Evolutionary conservation across 2,888 invertebrate genomes (phyloP).

Genomic region (Rhingia rostrata): DNA sequence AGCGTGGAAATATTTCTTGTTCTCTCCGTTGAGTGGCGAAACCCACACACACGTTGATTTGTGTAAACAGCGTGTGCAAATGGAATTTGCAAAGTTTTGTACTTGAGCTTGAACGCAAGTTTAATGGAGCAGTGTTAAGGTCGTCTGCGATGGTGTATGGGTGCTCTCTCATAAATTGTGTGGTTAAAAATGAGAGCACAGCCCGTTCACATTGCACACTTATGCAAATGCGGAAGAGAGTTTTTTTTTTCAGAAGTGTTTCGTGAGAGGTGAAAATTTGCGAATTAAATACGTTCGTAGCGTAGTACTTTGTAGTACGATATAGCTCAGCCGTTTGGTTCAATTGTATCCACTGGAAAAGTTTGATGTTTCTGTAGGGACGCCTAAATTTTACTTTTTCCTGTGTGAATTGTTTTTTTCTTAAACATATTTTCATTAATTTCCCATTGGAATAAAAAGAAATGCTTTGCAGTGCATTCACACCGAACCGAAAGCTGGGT

Average conservation of each 20-base stretch:
- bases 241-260: not conserved
- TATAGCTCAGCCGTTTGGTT: too few relatives aligned
- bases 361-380: too few relatives aligned
- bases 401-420: too few relatives aligned
- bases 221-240: constrained; percentile 58
- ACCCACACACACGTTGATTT: not conserved
- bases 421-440: too few relatives aligned
- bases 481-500: too few relatives aligned
- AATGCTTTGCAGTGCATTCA: too few relatives aligned
- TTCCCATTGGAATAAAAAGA: too few relatives aligned
- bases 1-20: constrained; percentile 15
- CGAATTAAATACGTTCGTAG: not conserved
- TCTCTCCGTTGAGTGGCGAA: constrained; percentile 2
- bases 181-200: constrained; percentile 22
- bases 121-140: constrained; percentile 75
- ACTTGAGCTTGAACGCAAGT: constrained; percentile 74
- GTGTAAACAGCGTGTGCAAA: constrained; percentile 29
- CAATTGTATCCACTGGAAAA: too few relatives aligned
- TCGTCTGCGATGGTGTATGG: constrained; percentile 58
- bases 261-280: not conserved
- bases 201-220: not conserved
- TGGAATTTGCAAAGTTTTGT: constrained; percentile 59
- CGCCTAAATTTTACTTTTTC: too few relatives aligned
- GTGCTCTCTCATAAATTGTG: constrained; percentile 43
- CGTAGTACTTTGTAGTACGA: not conserved